A percentile compares a stretch with the other conserved stretches of the same genome.
Conservation (phyloP, 2,113 vertebrate genomes). For the Rynchops niger region DNA sequence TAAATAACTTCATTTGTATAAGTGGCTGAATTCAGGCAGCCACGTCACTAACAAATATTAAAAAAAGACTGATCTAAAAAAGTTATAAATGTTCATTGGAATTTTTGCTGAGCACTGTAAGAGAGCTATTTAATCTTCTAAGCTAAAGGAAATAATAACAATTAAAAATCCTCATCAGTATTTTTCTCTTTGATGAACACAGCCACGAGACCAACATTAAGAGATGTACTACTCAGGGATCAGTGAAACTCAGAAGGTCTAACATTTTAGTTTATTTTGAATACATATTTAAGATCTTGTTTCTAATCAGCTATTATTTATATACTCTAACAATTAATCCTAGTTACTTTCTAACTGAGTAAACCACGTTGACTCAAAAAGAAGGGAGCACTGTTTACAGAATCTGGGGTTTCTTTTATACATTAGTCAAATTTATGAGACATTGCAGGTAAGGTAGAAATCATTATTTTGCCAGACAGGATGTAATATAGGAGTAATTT, state of each 20-base stretch:
- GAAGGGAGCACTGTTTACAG: background rate
- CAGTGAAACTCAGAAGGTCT: background rate
- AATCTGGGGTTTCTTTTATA: background rate
- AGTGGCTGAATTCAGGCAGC: background rate
- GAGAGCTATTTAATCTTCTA: background rate
- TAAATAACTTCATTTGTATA: background rate
- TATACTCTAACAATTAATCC: background rate
- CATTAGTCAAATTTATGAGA: background rate
- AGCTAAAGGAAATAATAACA: background rate
- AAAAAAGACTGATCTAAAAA: background rate
- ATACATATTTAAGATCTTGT: background rate
- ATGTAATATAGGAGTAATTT: background rate
- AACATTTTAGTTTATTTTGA: background rate
- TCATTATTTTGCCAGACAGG: background rate
- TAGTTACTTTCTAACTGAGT: background rate
- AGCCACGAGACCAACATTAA: background rate
- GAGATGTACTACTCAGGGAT: background rate
- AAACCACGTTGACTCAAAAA: rapidly evolving
- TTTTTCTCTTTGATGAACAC: background rate
- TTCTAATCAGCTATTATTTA: background rate
- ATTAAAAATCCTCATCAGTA: background rate
- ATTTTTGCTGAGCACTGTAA: background rate
- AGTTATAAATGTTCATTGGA: background rate
- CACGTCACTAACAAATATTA: background rate
- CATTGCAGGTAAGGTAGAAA: background rate